phyloP scores from a whole-genome alignment of 2,888 invertebrate species.

The Tortrix viridana region DNA sequence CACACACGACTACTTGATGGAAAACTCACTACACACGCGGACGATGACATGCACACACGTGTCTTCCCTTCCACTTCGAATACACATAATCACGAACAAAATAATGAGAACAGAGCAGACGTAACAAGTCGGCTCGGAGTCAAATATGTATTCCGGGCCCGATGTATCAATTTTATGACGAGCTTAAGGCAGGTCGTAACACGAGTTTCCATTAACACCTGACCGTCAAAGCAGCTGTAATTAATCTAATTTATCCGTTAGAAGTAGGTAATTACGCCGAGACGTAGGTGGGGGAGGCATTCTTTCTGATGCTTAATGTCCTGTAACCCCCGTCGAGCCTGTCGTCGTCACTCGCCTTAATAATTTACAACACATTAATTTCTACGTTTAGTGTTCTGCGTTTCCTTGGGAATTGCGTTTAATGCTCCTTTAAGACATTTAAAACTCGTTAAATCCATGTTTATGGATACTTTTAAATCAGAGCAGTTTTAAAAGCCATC shows the following conservation, averaged over 20 bases:
- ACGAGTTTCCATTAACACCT: conserved; percentile 72
- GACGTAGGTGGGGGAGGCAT: conserved; percentile 54
- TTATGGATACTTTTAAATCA: conserved; percentile 24
- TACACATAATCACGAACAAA: conserved; percentile 5
- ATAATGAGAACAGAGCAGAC: not conserved
- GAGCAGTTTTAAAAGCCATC: conserved; percentile 10
- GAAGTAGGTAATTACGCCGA: conserved; percentile 65
- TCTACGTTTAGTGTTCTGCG: conserved; percentile 48
- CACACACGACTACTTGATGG: conserved; percentile 37
- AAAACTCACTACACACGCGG: conserved; percentile 33
- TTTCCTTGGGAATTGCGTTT: conserved; percentile 42
- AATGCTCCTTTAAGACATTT: conserved; percentile 36
- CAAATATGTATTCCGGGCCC: conserved; percentile 19
- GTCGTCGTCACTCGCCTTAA: conserved; percentile 57
- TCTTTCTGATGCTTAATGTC: conserved; percentile 47
- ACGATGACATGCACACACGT: conserved; percentile 22
- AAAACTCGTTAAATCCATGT: conserved; percentile 30
- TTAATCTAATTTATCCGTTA: conserved; percentile 77
- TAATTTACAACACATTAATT: conserved; percentile 58
- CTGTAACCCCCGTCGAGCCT: conserved; percentile 44
- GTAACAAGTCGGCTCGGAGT: not conserved
- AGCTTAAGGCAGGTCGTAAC: conserved; percentile 54
- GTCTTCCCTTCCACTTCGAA: conserved; percentile 8
- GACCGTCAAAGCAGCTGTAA: conserved; percentile 68
- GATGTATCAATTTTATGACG: conserved; percentile 53